Conservation (phyloP, 2,797 vertebrate genomes). For the Cyprinodon diabolis region DNA sequence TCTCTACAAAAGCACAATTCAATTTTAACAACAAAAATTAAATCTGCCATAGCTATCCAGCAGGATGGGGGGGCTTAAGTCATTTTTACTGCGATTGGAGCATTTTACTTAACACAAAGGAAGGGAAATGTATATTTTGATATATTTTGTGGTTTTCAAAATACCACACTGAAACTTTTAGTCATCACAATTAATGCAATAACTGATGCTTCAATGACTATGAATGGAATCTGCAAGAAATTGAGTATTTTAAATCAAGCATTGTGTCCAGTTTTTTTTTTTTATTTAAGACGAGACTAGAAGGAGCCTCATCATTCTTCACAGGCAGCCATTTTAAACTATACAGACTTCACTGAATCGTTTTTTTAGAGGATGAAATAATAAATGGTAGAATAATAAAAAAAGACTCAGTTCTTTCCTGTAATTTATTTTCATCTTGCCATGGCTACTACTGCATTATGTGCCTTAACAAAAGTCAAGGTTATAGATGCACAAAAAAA, state of each 20-base stretch:
- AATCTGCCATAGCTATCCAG: constrained; percentile 53
- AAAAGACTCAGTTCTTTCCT: too few species aligned
- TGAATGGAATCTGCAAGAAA: neutral
- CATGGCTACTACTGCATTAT: too few species aligned
- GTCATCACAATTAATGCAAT: neutral
- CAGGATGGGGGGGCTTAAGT: constrained; percentile 38
- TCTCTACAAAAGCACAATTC: constrained; percentile 74
- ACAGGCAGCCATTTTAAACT: neutral
- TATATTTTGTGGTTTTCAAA: constrained; percentile 34
- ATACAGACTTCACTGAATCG: neutral
- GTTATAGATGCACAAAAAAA: too few species aligned
- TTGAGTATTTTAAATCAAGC: neutral
- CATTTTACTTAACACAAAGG: constrained; percentile 24
- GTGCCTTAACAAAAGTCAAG: too few species aligned
- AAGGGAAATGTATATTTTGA: constrained; percentile 24
- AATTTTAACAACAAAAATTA: constrained; percentile 69
- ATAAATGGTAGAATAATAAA: too few species aligned
- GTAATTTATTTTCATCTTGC: too few species aligned
- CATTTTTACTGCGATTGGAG: constrained; percentile 49
- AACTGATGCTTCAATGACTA: neutral
- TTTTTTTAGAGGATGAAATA: neutral
- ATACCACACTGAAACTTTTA: neutral
- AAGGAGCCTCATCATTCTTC: neutral
- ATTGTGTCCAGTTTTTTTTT: neutral
- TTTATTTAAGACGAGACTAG: neutral